Conservation (phyloP, 2,888 invertebrate genomes). For the Onchidella celtica region DNA sequence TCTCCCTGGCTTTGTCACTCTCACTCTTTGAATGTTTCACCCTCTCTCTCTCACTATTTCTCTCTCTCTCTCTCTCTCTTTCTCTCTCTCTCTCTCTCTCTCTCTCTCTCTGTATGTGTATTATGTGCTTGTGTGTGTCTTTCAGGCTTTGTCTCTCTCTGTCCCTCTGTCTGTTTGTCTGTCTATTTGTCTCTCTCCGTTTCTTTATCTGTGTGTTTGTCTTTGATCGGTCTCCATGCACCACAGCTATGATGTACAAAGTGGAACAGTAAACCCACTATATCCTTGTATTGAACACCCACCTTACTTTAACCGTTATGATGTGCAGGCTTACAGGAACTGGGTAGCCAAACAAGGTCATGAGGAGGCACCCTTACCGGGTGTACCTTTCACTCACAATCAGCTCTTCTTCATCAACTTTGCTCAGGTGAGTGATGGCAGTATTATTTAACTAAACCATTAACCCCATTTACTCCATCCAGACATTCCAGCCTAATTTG, state of each 20-base stretch:
- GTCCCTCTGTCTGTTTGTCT: neutral
- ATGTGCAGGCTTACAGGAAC: slow-evolving; percentile 70
- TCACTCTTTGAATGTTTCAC: too few species aligned
- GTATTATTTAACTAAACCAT: neutral
- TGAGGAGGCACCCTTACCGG: slow-evolving; percentile 73
- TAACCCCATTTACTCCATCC: neutral
- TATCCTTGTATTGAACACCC: neutral
- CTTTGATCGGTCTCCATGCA: too few species aligned
- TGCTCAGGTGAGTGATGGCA: slow-evolving; percentile 81
- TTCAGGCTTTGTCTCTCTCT: too few species aligned
- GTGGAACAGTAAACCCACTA: too few species aligned
- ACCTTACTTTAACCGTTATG: neutral
- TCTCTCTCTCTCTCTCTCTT: too few species aligned
- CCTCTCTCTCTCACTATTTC: too few species aligned
- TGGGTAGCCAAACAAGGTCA: slow-evolving; percentile 69
- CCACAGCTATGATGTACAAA: too few species aligned
- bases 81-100: too few species aligned
- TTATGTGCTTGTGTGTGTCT: neutral
- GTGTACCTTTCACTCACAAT: slow-evolving; percentile 71
- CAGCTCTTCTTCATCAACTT: slow-evolving; percentile 82
- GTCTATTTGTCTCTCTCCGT: neutral
- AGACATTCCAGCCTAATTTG: neutral
- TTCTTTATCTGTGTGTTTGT: neutral
- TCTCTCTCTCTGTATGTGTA: too few species aligned
- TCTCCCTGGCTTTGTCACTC: too few species aligned